Percentiles rank a stretch among this genome's conserved stretches.
phyloP scores from a whole-genome alignment of 2,113 vertebrate species.

The Mobula birostris region DNA sequence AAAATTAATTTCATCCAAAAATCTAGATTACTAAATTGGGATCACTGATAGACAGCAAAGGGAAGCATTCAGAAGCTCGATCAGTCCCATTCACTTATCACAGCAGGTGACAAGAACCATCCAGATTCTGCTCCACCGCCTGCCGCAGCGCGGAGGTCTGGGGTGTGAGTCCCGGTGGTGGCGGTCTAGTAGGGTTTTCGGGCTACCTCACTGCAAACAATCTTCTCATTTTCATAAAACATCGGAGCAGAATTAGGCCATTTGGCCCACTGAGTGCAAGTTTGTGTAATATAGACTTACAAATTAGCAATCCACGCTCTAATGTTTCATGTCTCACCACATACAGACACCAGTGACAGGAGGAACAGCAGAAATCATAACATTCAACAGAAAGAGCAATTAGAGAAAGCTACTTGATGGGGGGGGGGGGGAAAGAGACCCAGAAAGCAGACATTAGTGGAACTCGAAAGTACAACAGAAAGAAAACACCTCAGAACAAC shows the following conservation, averaged over 20 bases:
- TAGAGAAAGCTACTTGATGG: neutral
- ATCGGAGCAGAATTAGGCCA: too few species aligned
- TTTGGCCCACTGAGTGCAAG: too few species aligned
- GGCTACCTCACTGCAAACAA: too few species aligned
- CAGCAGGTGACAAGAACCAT: too few species aligned
- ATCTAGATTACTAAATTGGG: neutral
- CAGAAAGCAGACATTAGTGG: neutral
- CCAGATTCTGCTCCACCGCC: too few species aligned
- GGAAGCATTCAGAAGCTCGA: neutral
- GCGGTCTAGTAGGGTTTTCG: too few species aligned
- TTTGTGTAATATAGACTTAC: neutral
- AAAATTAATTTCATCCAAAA: neutral
- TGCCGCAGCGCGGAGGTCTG: too few species aligned
- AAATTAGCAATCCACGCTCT: neutral
- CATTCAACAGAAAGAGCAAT: neutral
- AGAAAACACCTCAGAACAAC: neutral
- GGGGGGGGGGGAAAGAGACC: neutral
- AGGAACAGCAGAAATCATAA: neutral
- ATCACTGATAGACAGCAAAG: neutral
- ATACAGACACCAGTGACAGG: neutral
- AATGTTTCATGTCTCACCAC: neutral
- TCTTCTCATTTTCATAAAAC: too few species aligned
- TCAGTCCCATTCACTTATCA: neutral
- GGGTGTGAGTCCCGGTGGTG: too few species aligned
- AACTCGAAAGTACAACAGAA: neutral